Conservation (phyloP, 2,113 vertebrate species). For the Mesoclemmys tuberculata region DNA sequence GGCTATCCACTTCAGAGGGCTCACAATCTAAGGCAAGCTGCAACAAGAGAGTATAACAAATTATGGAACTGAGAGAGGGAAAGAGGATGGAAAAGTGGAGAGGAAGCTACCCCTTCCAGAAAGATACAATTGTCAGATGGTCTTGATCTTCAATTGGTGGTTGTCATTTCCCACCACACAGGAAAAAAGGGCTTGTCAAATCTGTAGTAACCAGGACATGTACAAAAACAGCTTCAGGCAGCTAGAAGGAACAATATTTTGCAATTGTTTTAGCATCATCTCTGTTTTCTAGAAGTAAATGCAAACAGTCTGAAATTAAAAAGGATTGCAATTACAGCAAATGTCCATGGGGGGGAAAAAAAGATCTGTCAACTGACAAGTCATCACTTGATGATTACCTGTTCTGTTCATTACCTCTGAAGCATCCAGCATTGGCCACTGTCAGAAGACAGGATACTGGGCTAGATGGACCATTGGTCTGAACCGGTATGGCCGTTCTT, state of each 20-base stretch:
- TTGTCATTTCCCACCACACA: not conserved
- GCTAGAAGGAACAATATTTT: constrained; percentile 61
- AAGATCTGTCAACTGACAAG: constrained; percentile 20
- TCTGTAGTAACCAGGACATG: constrained; percentile 70
- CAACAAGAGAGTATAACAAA: not conserved
- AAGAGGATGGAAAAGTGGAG: not conserved
- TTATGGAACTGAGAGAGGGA: not conserved
- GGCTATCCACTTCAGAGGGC: not conserved
- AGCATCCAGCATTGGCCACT: too few relatives aligned
- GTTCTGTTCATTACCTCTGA: too few relatives aligned
- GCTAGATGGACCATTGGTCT: too few relatives aligned
- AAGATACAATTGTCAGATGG: not conserved
- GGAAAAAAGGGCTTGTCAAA: constrained; percentile 62
- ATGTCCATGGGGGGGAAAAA: not conserved
- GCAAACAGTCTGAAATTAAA: constrained; percentile 49
- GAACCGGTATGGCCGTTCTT: too few relatives aligned
- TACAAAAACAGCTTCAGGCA: constrained; percentile 70
- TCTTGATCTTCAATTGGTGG: constrained; percentile 20
- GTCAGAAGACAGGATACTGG: too few relatives aligned
- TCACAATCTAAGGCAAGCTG: not conserved
- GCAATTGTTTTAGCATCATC: constrained; percentile 65
- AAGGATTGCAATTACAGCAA: not conserved
- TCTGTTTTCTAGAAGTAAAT: constrained; percentile 65
- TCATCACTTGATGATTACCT: too few relatives aligned
- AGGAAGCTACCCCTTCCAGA: not conserved